Conservation (phyloP, 1,140 invertebrate genomes). For the Laupala kohalensis region DNA sequence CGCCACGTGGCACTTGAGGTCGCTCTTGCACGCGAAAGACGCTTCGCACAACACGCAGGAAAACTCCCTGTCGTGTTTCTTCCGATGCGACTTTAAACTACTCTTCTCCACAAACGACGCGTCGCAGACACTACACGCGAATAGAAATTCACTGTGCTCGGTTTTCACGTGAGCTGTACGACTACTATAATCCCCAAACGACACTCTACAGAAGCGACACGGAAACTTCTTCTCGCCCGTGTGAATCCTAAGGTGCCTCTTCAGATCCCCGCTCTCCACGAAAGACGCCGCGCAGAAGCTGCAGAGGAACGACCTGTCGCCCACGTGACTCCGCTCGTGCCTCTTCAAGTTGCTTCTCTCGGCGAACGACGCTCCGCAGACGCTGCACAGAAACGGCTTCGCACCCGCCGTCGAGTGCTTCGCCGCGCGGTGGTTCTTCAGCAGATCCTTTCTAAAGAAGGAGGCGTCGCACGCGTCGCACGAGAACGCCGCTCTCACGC, state of each 20-base stretch:
- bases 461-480: too few relatives aligned
- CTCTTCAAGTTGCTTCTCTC: constrained; percentile 39
- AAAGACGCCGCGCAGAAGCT: constrained; percentile 47
- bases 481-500: too few relatives aligned
- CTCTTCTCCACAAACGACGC: not conserved
- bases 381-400: constrained; percentile 42
- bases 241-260: constrained; percentile 45
- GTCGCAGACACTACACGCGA: constrained; percentile 12
- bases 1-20: constrained; percentile 49
- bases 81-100: constrained; percentile 21
- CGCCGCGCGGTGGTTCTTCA: too few relatives aligned
- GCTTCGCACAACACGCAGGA: constrained; percentile 27
- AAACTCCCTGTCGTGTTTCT: constrained; percentile 34
- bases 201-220: constrained; percentile 44
- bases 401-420: constrained; percentile 44
- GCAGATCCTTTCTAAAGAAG: too few relatives aligned
- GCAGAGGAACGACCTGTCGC: constrained; percentile 42
- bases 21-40: constrained; percentile 29
- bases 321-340: constrained; percentile 36
- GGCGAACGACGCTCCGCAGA: constrained; percentile 41
- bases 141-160: constrained; percentile 30
- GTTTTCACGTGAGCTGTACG: constrained; percentile 26
- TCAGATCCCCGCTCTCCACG: constrained; percentile 38
- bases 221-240: constrained; percentile 49
- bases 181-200: constrained; percentile 25